Percentiles rank a stretch among this genome's conserved stretches.
phyloP scores from a whole-genome alignment of 2,113 vertebrate genomes.

The Antigone vipio region DNA sequence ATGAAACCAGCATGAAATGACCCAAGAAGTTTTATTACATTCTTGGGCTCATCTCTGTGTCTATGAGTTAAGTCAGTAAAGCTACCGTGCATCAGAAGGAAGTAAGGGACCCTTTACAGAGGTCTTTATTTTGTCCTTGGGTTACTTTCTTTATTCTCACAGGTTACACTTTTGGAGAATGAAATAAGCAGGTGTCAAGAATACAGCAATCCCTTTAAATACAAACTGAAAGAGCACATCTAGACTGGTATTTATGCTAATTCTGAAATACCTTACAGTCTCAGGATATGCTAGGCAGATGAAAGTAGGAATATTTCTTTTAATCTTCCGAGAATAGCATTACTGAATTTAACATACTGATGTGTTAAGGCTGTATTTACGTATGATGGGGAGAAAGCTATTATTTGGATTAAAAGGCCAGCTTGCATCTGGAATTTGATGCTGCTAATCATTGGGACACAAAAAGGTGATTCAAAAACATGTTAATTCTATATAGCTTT shows the following conservation, averaged over 20 bases:
- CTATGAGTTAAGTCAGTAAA: not conserved
- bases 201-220: not conserved
- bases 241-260: slow-evolving; percentile 20
- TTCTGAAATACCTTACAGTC: slow-evolving; percentile 21
- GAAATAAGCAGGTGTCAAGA: not conserved
- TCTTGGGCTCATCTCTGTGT: not conserved
- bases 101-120: slow-evolving; percentile 6
- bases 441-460: not conserved
- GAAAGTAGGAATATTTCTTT: slow-evolving; percentile 28
- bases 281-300: not conserved
- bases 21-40: not conserved
- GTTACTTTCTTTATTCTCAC: slow-evolving; percentile 4
- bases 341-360: slow-evolving; percentile 11
- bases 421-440: slow-evolving; percentile 16
- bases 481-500: not conserved
- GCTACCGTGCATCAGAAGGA: not conserved
- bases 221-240: not conserved
- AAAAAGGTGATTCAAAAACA: slow-evolving; percentile 7
- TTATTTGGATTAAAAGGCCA: slow-evolving; percentile 46
- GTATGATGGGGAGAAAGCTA: not conserved
- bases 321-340: slow-evolving; percentile 34
- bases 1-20: not conserved
- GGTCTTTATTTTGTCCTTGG: not conserved
- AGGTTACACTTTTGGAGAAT: not conserved
- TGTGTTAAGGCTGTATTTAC: not conserved